Evolutionary conservation across 2,888 invertebrate species (phyloP).

Genomic region (Amiota mariae): DNA sequence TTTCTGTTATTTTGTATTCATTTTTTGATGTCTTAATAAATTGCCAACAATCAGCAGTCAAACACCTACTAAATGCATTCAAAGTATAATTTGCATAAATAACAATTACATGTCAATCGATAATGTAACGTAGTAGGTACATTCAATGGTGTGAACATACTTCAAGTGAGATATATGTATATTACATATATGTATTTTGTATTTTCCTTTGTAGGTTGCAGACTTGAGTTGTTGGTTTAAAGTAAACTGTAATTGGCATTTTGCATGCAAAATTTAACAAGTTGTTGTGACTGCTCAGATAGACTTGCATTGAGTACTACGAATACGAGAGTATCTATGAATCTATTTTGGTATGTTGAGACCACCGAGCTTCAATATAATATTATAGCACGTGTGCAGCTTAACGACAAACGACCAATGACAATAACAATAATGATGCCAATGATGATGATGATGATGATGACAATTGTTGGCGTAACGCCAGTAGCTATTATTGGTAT

Average conservation of each 20-base stretch:
- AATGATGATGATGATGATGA: slow-evolving; percentile 23
- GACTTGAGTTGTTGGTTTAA: not conserved
- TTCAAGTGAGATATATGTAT: not conserved
- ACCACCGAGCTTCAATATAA: slow-evolving; percentile 34
- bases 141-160: slow-evolving; percentile 43
- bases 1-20: slow-evolving; percentile 20
- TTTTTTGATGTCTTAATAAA: slow-evolving; percentile 33
- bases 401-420: not conserved
- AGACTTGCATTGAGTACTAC: slow-evolving; percentile 45
- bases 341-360: slow-evolving; percentile 18
- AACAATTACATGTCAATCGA: slow-evolving; percentile 66
- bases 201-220: not conserved
- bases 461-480: slow-evolving; percentile 5
- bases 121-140: slow-evolving; percentile 42
- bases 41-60: slow-evolving; percentile 11
- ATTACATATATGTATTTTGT: not conserved
- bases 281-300: slow-evolving; percentile 53
- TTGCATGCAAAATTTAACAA: slow-evolving; percentile 32
- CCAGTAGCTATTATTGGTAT: slow-evolving; percentile 10
- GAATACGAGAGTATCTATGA: slow-evolving; percentile 28
- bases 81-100: slow-evolving; percentile 61
- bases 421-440: not conserved
- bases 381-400: slow-evolving; percentile 38
- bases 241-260: slow-evolving; percentile 34
- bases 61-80: slow-evolving; percentile 48